Percentiles rank a stretch among this genome's conserved stretches.
phyloP scores from a whole-genome alignment of 2,888 invertebrate genomes.

The Epinotia bilunana region DNA sequence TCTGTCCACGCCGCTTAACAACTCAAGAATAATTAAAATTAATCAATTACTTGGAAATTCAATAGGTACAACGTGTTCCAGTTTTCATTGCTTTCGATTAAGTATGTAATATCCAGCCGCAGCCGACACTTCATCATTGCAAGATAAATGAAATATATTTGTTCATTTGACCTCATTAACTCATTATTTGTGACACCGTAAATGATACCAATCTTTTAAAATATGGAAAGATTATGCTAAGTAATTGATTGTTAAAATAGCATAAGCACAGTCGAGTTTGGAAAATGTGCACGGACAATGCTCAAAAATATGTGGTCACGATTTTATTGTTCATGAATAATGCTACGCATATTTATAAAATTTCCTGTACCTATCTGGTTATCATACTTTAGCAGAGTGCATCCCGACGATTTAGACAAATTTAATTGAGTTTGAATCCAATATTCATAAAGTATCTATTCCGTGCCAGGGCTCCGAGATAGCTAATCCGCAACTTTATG shows the following conservation, averaged over 20 bases:
- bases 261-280: no score
- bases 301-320: no score
- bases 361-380: neutral
- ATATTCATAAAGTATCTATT: conserved; percentile 18
- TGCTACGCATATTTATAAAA: no score
- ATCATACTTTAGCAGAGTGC: neutral
- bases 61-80: neutral
- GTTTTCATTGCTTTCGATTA: neutral
- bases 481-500: conserved; percentile 41
- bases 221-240: neutral
- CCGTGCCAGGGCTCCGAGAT: conserved; percentile 4
- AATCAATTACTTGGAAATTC: neutral
- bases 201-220: neutral
- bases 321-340: no score
- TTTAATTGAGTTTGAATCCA: conserved; percentile 17
- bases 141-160: neutral
- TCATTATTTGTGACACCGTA: neutral
- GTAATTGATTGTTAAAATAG: neutral
- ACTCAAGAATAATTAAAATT: neutral
- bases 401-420: neutral
- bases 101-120: neutral
- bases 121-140: neutral
- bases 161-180: neutral
- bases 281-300: no score
- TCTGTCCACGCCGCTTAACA: neutral